Evolutionary conservation across 2,113 vertebrate genomes (phyloP).

Genomic region (Dipodomys ordii): DNA sequence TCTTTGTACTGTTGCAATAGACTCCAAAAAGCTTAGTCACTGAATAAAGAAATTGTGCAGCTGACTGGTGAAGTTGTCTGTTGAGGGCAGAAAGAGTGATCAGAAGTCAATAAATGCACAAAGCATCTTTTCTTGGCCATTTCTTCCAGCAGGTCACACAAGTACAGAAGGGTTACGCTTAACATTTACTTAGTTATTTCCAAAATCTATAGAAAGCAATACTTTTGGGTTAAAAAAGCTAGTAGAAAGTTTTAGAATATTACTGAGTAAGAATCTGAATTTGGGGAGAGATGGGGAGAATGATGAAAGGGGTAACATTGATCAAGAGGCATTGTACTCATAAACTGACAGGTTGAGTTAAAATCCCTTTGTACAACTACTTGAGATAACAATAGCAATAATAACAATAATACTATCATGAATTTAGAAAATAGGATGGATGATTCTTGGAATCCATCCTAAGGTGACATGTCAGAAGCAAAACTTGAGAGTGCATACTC

Average conservation of each 20-base stretch:
- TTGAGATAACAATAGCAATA: too few species aligned
- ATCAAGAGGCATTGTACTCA: too few species aligned
- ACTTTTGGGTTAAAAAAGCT: neutral
- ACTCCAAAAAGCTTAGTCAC: constrained; percentile 21
- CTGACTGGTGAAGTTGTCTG: neutral
- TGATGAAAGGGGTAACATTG: too few species aligned
- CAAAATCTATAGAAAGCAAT: neutral
- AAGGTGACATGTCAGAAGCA: neutral
- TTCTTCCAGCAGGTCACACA: constrained; percentile 21
- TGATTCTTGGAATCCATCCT: neutral
- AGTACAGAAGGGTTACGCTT: neutral
- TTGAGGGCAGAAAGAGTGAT: neutral
- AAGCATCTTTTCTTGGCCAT: neutral
- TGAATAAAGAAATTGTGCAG: neutral
- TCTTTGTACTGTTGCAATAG: neutral
- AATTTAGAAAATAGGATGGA: neutral
- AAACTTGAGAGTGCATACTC: neutral
- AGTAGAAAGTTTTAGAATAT: neutral
- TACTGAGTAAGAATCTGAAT: too few species aligned
- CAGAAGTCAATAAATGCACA: neutral
- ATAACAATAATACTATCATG: neutral
- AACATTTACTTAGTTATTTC: neutral
- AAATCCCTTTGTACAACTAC: too few species aligned
- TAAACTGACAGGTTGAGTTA: too few species aligned
- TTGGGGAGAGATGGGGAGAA: too few species aligned